Evolutionary conservation across 2,888 invertebrate genomes (phyloP), one percentile per base, ranked within the genome.

Genomic region (Chelonus formosanus): DNA sequence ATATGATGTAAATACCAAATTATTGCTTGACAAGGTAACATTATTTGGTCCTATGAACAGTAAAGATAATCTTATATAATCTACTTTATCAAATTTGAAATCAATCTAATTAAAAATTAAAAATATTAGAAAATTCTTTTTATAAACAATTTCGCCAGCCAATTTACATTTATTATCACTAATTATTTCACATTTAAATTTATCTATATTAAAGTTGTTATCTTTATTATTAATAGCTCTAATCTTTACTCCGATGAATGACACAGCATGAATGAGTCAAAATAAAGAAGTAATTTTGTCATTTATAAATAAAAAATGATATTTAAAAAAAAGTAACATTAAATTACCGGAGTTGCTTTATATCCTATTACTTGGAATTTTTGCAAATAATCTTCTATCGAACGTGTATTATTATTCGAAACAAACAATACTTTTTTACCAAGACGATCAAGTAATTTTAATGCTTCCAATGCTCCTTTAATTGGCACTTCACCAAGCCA

Each of bases 351-450:
- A 31, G 52, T 70, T 1, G 78, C 73, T 3, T 78, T 60, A 55
- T 85, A 75, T 0, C 81, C 83, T 31, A 78, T 74, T 20, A 63
- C 58, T 4, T 48, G 45, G 43, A 85, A 74, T 53, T 76, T 80
- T 3, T 78, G 68, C 59, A 85, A 77, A 61, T 85, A 85, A 52
- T 80, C 74, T 3, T 86, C 82, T 6, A 80, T 71, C 3, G 73
- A 73, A 7, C 76, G 72, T n/a, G 85, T 71, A 71, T 86, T 86
- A 71, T 88, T 88, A 69, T 88, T 88, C 2, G 88, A 86, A 4
- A 87, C 86, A n/a, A 85, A 86, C 67, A 85, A 76, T 0, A 88
- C 81, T 3, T 83, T 84, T 72, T 89, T 89, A 0, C 88, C 88
- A 6, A 84, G 75, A 54, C 84, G 78, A 69, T 85, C 83, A 67